These are phyloP conservation scores for Sminthurides aquaticus DNA, from an alignment of 2,888 invertebrate species.

Conservation along the genomic window DNA sequence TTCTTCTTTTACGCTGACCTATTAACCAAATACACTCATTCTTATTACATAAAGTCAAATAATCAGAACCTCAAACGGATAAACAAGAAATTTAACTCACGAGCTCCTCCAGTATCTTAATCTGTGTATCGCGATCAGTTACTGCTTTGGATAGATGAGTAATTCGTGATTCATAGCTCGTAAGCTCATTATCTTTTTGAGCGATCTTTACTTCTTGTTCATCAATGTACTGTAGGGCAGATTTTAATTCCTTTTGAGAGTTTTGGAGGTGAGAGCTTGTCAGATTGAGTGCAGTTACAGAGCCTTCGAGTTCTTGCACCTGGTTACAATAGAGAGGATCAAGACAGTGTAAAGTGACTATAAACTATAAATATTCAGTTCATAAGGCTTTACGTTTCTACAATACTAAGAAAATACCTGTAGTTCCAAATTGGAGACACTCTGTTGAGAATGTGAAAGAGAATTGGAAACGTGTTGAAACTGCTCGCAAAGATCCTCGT, in stretches of 20 bases:
- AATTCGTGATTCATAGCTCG: not conserved
- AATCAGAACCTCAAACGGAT: too few relatives aligned
- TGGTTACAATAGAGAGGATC: not conserved
- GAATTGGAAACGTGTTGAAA: too few relatives aligned
- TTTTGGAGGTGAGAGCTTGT: not conserved
- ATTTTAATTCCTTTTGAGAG: not conserved
- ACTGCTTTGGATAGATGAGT: not conserved
- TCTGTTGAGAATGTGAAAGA: too few relatives aligned
- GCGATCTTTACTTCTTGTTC: not conserved
- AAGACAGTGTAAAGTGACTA: not conserved
- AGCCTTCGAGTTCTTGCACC: not conserved
- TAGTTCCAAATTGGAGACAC: not conserved
- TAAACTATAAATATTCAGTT: not conserved
- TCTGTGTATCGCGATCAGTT: not conserved
- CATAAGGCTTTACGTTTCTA: too few relatives aligned
- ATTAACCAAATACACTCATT: not conserved
- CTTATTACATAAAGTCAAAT: not conserved
- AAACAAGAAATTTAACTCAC: not conserved
- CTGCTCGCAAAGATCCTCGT: too few relatives aligned
- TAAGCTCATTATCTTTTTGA: not conserved
- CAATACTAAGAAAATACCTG: too few relatives aligned
- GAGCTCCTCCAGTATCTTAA: not conserved
- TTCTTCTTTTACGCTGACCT: not conserved
- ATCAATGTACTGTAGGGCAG: constrained; percentile 3
- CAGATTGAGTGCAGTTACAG: not conserved